Evolutionary conservation across 2,113 vertebrate species (phyloP).

Genomic region (Odocoileus virginianus): DNA sequence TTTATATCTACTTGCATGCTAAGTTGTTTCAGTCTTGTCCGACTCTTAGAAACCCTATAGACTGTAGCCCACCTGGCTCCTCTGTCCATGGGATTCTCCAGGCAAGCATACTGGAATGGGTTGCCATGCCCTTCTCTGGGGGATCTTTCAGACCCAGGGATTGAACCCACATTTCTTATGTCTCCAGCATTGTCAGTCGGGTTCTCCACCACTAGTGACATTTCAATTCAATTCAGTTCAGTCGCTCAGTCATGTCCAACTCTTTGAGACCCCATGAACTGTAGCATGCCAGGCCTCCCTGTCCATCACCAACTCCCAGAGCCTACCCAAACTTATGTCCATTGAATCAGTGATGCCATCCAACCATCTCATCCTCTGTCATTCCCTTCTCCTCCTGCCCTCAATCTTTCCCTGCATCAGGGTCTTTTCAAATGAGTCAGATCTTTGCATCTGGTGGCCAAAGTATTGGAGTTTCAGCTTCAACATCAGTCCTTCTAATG

Average conservation of each 20-base stretch:
- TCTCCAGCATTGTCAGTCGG: neutral
- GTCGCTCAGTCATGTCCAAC: rapidly evolving
- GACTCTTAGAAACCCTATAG: neutral
- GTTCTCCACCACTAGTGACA: neutral
- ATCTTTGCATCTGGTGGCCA: too few relatives aligned
- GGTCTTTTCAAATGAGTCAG: too few relatives aligned
- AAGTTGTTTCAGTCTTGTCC: neutral
- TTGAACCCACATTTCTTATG: neutral
- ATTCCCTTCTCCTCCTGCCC: too few relatives aligned
- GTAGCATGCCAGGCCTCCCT: too few relatives aligned
- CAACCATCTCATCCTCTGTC: too few relatives aligned
- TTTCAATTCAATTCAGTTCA: neutral
- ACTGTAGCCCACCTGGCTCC: rapidly evolving
- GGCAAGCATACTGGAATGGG: neutral
- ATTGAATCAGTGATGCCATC: too few relatives aligned
- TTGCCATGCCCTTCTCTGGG: neutral
- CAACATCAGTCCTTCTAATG: too few relatives aligned
- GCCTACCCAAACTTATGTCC: too few relatives aligned
- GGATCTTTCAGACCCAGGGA: neutral
- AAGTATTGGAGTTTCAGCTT: too few relatives aligned
- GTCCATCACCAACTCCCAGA: too few relatives aligned
- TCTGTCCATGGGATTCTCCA: neutral
- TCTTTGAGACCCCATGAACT: neutral
- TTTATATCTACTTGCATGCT: neutral
- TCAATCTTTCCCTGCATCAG: too few relatives aligned